A percentile compares a stretch with the other conserved stretches of the same genome.
Evolutionary conservation across 2,797 vertebrate genomes (phyloP).

Genomic region (Cossypha heuglini): DNA sequence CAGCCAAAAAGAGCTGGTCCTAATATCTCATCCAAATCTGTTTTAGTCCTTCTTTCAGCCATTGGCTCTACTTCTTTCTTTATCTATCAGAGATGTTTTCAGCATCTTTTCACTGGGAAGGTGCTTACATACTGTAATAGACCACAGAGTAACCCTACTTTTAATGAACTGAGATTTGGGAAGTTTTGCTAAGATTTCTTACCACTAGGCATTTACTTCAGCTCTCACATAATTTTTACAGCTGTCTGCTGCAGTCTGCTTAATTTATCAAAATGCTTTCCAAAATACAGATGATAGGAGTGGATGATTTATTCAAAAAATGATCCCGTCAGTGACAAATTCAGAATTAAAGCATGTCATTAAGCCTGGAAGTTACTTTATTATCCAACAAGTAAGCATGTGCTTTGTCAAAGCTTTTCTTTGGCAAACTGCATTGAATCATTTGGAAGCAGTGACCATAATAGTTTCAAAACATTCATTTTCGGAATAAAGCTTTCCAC

Average conservation of each 20-base stretch:
- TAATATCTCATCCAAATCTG: not conserved
- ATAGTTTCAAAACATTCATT: not conserved
- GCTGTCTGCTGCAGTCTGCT: not conserved
- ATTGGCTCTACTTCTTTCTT: not conserved
- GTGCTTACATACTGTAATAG: not conserved
- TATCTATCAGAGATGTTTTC: not conserved
- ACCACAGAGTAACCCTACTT: not conserved
- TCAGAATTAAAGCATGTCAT: not conserved
- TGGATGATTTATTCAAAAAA: not conserved
- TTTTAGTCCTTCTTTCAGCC: not conserved
- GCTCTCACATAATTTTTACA: not conserved
- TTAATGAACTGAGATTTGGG: not conserved
- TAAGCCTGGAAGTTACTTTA: not conserved
- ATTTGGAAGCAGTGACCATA: not conserved
- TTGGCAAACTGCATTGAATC: not conserved
- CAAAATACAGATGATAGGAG: not conserved
- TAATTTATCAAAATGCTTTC: not conserved
- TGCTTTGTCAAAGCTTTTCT: not conserved
- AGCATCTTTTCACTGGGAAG: not conserved
- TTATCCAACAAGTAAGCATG: not conserved
- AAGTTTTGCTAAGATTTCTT: not conserved
- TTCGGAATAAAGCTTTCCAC: not conserved
- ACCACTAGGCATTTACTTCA: not conserved
- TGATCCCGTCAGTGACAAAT: not conserved
- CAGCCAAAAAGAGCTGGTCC: not conserved